Evolutionary conservation across 2,888 invertebrate species (phyloP).

Genomic region (Tenthredo notha): DNA sequence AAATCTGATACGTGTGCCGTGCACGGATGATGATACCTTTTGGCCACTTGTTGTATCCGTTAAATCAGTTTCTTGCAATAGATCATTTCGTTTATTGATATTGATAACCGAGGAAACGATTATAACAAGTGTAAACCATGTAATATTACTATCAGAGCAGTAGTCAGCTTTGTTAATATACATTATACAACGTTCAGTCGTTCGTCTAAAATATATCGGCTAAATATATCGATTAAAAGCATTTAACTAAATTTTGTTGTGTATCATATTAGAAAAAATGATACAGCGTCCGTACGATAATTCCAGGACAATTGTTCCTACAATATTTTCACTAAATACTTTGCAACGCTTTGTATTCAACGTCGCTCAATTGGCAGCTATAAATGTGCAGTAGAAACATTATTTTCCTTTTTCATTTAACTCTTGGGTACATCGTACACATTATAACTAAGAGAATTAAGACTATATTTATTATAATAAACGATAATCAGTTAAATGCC

Average conservation of each 20-base stretch:
- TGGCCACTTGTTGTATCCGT: background rate
- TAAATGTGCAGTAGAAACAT: slow-evolving; percentile 16
- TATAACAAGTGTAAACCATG: background rate
- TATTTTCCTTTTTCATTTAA: background rate
- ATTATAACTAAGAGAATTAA: slow-evolving; percentile 51
- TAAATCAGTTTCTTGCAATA: background rate
- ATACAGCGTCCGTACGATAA: background rate
- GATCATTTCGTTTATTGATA: background rate
- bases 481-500: slow-evolving; percentile 55
- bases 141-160: slow-evolving; percentile 20
- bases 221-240: slow-evolving; percentile 4
- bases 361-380: background rate
- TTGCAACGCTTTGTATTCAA: background rate
- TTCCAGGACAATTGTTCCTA: slow-evolving; percentile 17
- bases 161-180: slow-evolving; percentile 17
- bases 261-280: background rate
- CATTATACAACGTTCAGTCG: slow-evolving; percentile 45
- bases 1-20: background rate
- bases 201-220: slow-evolving; percentile 14
- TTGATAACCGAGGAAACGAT: slow-evolving; percentile 19
- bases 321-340: slow-evolving; percentile 39
- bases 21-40: background rate
- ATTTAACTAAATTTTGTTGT: slow-evolving; percentile 32
- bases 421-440: slow-evolving; percentile 30
- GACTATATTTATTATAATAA: slow-evolving; percentile 41